phyloP scores from a whole-genome alignment of 2,888 invertebrate species.

The Leucania comma region DNA sequence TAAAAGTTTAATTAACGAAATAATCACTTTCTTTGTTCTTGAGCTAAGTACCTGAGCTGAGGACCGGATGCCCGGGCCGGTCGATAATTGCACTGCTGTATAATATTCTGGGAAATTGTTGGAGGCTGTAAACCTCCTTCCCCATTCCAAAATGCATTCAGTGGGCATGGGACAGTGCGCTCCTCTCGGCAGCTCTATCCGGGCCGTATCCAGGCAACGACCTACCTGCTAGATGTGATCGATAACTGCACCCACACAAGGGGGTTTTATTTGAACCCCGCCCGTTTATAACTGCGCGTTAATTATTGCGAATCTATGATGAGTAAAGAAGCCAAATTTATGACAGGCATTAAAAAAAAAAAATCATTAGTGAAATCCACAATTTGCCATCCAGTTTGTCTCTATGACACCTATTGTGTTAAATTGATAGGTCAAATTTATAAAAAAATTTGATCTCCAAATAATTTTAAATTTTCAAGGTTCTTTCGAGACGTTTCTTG shows the following conservation, averaged over 20 bases:
- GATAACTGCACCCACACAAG: conserved; percentile 25
- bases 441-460: not conserved
- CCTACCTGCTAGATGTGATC: conserved; percentile 20
- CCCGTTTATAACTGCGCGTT: not conserved
- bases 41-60: not conserved
- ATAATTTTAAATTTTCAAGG: not conserved
- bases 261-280: not conserved
- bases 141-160: conserved; percentile 28
- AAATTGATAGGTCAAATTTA: not conserved
- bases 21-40: conserved; percentile 17
- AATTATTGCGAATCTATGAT: not conserved
- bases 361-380: not conserved
- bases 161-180: not conserved
- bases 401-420: not conserved
- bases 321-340: not conserved
- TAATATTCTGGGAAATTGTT: conserved; percentile 1
- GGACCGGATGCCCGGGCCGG: not conserved
- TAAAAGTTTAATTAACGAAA: not conserved
- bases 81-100: conserved; percentile 26
- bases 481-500: not conserved
- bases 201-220: conserved; percentile 18
- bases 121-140: not conserved
- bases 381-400: not conserved
- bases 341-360: not conserved
- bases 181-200: not conserved